Evolutionary conservation across 2,113 vertebrate genomes (phyloP), one percentile per base, ranked within the genome.

Genomic region (Anarhynchus alexandrinus): DNA sequence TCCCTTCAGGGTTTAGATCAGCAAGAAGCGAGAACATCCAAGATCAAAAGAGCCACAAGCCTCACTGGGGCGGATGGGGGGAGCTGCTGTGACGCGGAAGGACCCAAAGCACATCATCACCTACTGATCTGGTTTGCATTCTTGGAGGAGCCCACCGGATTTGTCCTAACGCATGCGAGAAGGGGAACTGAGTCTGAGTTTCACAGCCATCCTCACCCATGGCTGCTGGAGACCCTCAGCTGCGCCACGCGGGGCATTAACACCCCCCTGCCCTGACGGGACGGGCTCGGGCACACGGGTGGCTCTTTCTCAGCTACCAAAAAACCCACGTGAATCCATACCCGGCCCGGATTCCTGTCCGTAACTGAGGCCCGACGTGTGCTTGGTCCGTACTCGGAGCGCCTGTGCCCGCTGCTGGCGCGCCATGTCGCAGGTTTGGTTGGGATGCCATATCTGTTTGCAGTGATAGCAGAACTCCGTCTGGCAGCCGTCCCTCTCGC

Each of bases 401-500:
- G 97, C 98, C 80, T 99, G 99, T 0, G 99, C 99, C 95, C 99
- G 97, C 96, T 99, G 99, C 91, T 99, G 99, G 51, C 99, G 99
- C 61, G 99, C 99, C 69, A 99, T 99, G 97, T 99, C 99, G 67
- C 99, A 99, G 16, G 99, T 99, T 93, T 99, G 99, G 98, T 99
- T 99, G 94, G 99, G 99, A 86, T 99, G 99, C 99, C 99, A 99
- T 94, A 99, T 99, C 98, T 99, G 99, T 59, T 99, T 99, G 98
- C 99, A 99, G 98, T 99, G 99, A 96, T 99, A 99, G 98, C 99
- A 99, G 98, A 99, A 99, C 97, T 99, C 99, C 0, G 99, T 99
- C 36, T 98, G 99, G 94, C 99, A 99, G 90, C 99, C 99, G 21
- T 99, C 99, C 87, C 99, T 98, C 97, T 99, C 99, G 78, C 99